A percentile compares a stretch with the other conserved stretches of the same genome.
phyloP scores from a whole-genome alignment of 2,797 vertebrate genomes.

The Percopsis omiscomaycus region DNA sequence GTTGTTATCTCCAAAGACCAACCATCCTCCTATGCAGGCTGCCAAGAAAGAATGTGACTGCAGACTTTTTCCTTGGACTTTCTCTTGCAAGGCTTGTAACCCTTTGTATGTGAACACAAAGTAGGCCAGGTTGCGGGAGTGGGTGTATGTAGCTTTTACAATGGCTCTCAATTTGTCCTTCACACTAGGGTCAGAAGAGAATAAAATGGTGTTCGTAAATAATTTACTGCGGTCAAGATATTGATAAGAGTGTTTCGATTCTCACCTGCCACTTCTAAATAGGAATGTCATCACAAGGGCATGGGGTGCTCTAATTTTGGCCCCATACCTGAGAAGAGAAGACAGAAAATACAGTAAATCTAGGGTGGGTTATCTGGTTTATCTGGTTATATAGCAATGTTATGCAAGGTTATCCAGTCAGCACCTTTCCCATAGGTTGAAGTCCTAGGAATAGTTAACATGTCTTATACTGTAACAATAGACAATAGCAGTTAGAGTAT shows the following conservation, averaged over 20 bases:
- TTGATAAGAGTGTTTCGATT: not conserved
- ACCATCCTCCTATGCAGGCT: conserved; percentile 87
- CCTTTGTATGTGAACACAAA: conserved; percentile 95
- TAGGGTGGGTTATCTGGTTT: not conserved
- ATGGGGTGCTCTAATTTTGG: conserved; percentile 93
- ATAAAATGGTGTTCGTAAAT: not conserved
- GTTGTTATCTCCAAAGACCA: conserved; percentile 92
- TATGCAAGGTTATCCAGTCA: too few relatives aligned
- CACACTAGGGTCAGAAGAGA: conserved; percentile 72
- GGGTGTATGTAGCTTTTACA: conserved; percentile 87
- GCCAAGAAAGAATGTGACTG: conserved; percentile 91
- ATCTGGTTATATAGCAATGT: not conserved
- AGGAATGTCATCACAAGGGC: conserved; percentile 98
- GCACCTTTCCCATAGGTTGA: too few relatives aligned
- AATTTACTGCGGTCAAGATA: not conserved
- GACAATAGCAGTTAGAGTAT: too few relatives aligned
- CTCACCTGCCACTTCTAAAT: conserved; percentile 92
- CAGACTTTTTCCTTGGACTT: conserved; percentile 82
- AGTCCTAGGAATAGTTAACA: too few relatives aligned
- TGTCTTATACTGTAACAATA: too few relatives aligned
- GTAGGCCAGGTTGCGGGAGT: conserved; percentile 89
- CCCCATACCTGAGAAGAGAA: conserved; percentile 84
- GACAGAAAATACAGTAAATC: not conserved
- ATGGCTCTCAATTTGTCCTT: conserved; percentile 88
- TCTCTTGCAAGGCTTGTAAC: conserved; percentile 82